Evolutionary conservation across 2,113 vertebrate genomes (phyloP).

Genomic region (Bostrychus sinensis): DNA sequence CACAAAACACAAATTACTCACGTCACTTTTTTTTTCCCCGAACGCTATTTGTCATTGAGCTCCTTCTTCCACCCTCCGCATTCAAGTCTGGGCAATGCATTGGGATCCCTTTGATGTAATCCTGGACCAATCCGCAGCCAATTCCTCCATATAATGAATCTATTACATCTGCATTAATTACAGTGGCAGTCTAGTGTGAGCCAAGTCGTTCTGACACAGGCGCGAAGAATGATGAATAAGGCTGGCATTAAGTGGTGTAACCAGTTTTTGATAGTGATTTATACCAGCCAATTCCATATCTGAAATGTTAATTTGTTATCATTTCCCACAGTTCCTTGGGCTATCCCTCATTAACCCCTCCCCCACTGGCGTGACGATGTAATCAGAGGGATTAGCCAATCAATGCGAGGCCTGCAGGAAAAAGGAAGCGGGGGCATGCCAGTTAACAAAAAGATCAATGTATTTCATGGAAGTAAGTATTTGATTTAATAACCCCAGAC

Average conservation of each 20-base stretch:
- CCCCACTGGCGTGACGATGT: slow-evolving; percentile 59
- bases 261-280: slow-evolving; percentile 77
- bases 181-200: slow-evolving; percentile 49
- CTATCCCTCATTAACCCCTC: slow-evolving; percentile 76
- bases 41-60: slow-evolving; percentile 39
- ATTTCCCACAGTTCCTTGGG: slow-evolving; percentile 76
- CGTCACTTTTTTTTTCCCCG: neutral
- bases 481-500: neutral
- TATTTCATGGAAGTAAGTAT: slow-evolving; percentile 23
- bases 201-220: slow-evolving; percentile 67
- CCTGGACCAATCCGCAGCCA: slow-evolving; percentile 56
- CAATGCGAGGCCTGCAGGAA: slow-evolving; percentile 40
- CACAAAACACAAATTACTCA: slow-evolving; percentile 2
- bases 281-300: slow-evolving; percentile 76
- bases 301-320: slow-evolving; percentile 80
- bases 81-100: slow-evolving; percentile 36
- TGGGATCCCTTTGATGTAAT: slow-evolving; percentile 59
- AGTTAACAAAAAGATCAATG: slow-evolving; percentile 43
- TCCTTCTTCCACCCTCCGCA: slow-evolving; percentile 30
- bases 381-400: slow-evolving; percentile 68
- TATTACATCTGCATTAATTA: slow-evolving; percentile 77
- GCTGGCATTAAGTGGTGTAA: slow-evolving; percentile 72
- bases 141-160: slow-evolving; percentile 69
- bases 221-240: slow-evolving; percentile 71
- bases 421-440: slow-evolving; percentile 27